A percentile compares a stretch with the other conserved stretches of the same genome.
Evolutionary conservation across 2,113 vertebrate species (phyloP).

Genomic region (Haplochromis vanheusdeni): DNA sequence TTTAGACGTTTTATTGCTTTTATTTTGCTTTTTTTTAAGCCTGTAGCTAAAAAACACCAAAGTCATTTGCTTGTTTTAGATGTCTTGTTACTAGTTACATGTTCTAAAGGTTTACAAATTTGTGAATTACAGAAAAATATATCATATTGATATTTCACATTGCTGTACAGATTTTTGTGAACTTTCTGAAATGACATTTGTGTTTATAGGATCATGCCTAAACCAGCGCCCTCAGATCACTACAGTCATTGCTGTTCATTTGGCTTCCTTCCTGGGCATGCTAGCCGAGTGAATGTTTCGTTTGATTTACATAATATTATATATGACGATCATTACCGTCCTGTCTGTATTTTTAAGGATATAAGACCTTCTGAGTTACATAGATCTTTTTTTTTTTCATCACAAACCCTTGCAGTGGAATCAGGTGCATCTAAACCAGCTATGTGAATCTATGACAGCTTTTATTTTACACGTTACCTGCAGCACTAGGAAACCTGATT

Average conservation of each 20-base stretch:
- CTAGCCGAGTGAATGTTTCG: slow-evolving; percentile 19
- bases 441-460: not conserved
- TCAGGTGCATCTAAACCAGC: not conserved
- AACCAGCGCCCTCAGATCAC: slow-evolving; percentile 35
- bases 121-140: slow-evolving; percentile 69
- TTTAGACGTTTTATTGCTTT: not conserved
- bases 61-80: slow-evolving; percentile 67
- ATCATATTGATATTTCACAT: slow-evolving; percentile 80
- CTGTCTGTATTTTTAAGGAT: not conserved
- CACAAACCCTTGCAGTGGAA: not conserved
- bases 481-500: not conserved
- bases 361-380: not conserved
- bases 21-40: slow-evolving; percentile 4
- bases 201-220: slow-evolving; percentile 38
- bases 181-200: slow-evolving; percentile 39
- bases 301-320: slow-evolving; percentile 15
- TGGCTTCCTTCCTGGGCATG: slow-evolving; percentile 46
- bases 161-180: slow-evolving; percentile 62
- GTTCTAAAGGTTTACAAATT: slow-evolving; percentile 63
- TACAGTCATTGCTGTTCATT: not conserved
- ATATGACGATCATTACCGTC: not conserved
- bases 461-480: not conserved
- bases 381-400: not conserved
- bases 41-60: slow-evolving; percentile 67
- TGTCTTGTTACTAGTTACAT: slow-evolving; percentile 43